phyloP scores from a whole-genome alignment of 2,797 vertebrate genomes.

The Limosa lapponica region DNA sequence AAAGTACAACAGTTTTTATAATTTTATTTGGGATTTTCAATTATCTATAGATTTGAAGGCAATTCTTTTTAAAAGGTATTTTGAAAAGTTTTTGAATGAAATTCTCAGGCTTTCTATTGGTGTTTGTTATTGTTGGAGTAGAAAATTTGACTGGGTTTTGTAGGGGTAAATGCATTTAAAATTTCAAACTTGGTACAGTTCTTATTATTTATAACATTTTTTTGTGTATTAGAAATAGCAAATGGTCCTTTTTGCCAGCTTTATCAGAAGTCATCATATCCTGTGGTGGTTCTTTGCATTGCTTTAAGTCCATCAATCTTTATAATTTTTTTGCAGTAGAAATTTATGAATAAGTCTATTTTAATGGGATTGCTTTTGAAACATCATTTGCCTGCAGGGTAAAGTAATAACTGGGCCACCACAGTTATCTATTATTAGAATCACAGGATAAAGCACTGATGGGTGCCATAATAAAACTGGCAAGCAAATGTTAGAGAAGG shows the following conservation, averaged over 20 bases:
- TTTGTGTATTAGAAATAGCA: not conserved
- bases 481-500: not conserved
- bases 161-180: not conserved
- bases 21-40: not conserved
- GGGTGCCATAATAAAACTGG: not conserved
- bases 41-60: not conserved
- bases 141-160: not conserved
- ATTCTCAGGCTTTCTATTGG: not conserved
- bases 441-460: not conserved
- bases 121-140: not conserved
- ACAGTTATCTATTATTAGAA: not conserved
- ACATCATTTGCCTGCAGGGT: not conserved
- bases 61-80: not conserved
- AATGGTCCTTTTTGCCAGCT: not conserved
- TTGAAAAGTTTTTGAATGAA: not conserved
- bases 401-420: not conserved
- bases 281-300: not conserved
- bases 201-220: not conserved
- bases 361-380: not conserved
- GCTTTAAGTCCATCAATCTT: not conserved
- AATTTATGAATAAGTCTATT: not conserved
- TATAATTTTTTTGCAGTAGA: not conserved
- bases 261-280: not conserved
- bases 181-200: not conserved
- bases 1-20: not conserved